Conservation (phyloP, 2,888 invertebrate genomes). For the Chaitophorus viminalis region DNA sequence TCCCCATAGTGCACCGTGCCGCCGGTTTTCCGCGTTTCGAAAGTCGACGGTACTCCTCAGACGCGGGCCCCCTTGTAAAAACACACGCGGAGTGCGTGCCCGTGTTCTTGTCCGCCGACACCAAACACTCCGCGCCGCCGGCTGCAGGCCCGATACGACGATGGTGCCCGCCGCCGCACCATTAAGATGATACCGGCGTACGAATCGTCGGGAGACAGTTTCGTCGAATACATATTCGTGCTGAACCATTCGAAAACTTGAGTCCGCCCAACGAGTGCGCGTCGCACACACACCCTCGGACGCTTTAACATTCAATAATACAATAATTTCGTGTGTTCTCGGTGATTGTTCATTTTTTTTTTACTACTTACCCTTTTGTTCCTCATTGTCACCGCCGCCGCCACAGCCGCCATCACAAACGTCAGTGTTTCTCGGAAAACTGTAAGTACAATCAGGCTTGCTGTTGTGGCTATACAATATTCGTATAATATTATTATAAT, state of each 20-base stretch:
- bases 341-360: too few species aligned
- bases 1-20: not conserved
- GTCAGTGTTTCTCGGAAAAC: constrained; percentile 33
- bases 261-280: not conserved
- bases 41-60: too few species aligned
- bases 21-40: not conserved
- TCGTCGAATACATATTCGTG: constrained; percentile 62
- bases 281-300: not conserved
- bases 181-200: constrained; percentile 58
- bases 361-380: not conserved
- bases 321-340: too few species aligned
- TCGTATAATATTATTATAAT: too few species aligned
- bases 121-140: not conserved
- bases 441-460: constrained; percentile 25
- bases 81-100: too few species aligned
- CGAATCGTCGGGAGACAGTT: constrained; percentile 56
- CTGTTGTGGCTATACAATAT: too few species aligned
- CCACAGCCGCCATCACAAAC: not conserved
- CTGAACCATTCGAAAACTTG: constrained; percentile 63
- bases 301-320: too few species aligned
- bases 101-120: not conserved
- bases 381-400: not conserved
- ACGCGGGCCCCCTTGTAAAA: not conserved
- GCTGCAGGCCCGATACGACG: not conserved
- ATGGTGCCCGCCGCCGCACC: constrained; percentile 37